A percentile compares a stretch with the other conserved stretches of the same genome.
phyloP scores from a whole-genome alignment of 2,113 vertebrate genomes.

The Morone chrysops region DNA sequence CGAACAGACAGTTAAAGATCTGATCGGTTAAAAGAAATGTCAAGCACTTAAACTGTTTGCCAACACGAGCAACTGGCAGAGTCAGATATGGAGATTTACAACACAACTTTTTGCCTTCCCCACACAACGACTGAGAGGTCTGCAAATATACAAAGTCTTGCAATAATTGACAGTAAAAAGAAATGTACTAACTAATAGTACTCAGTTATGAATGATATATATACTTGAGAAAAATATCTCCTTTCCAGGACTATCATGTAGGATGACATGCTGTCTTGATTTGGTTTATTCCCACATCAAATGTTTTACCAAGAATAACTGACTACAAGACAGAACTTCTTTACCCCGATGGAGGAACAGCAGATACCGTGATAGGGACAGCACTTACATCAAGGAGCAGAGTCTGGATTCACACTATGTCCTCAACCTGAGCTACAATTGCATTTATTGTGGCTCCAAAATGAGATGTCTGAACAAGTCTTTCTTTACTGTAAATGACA shows the following conservation, averaged over 20 bases:
- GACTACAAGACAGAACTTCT: conserved; percentile 41
- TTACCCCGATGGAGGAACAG: conserved; percentile 30
- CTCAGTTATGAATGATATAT: conserved; percentile 60
- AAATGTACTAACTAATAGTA: conserved; percentile 65
- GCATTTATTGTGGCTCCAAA: conserved; percentile 61
- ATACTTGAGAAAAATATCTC: conserved; percentile 53
- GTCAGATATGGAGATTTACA: conserved; percentile 74
- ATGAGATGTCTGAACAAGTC: conserved; percentile 49
- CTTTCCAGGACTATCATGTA: conserved; percentile 27
- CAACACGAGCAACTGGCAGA: conserved; percentile 75
- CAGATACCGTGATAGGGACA: conserved; percentile 11
- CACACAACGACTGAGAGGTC: conserved; percentile 62
- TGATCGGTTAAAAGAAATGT: conserved; percentile 93
- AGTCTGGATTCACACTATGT: conserved; percentile 34
- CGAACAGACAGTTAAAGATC: conserved; percentile 91
- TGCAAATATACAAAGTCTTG: conserved; percentile 76
- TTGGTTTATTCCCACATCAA: conserved; percentile 48
- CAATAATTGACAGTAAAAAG: conserved; percentile 69
- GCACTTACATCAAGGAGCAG: conserved; percentile 27
- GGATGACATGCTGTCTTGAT: conserved; percentile 47
- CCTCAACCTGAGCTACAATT: conserved; percentile 57
- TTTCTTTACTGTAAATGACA: conserved; percentile 41
- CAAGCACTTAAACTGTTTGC: conserved; percentile 87
- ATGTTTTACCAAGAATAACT: conserved; percentile 33
- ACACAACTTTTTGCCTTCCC: conserved; percentile 59